phyloP scores from a whole-genome alignment of 1,140 invertebrate genomes.

The Drosophila ambigua region DNA sequence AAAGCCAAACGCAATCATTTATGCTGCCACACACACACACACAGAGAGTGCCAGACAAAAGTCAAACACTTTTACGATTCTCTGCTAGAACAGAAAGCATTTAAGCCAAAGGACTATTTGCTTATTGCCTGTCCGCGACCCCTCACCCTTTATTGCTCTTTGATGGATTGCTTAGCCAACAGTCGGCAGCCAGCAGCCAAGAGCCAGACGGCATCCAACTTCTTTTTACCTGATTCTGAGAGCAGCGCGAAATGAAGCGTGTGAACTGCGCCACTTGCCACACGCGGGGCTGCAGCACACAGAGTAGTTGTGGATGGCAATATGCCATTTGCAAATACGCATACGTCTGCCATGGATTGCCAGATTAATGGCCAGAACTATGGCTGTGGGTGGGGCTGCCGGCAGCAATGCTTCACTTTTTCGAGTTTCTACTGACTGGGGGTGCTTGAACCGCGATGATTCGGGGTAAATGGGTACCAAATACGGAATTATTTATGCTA shows the following conservation, averaged over 20 bases:
- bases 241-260: constrained; percentile 62
- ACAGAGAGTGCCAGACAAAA: constrained; percentile 6
- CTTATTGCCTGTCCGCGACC: constrained; percentile 47
- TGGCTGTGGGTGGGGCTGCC: background rate
- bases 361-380: constrained; percentile 52
- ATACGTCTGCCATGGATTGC: constrained; percentile 51
- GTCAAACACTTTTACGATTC: constrained; percentile 39
- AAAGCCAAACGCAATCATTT: constrained; percentile 28
- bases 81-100: constrained; percentile 44
- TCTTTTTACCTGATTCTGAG: constrained; percentile 12
- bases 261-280: constrained; percentile 48
- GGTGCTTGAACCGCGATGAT: background rate
- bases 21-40: constrained; percentile 5
- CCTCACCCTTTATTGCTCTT: background rate
- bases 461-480: too few relatives aligned
- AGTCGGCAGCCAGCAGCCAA: background rate
- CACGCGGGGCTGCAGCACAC: constrained; percentile 28
- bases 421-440: constrained; percentile 20
- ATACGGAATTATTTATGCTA: too few relatives aligned
- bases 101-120: constrained; percentile 67
- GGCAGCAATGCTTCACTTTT: too few relatives aligned
- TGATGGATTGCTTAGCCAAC: constrained; percentile 38
- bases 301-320: constrained; percentile 6
- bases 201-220: too few relatives aligned
- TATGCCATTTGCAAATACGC: constrained; percentile 49